Evolutionary conservation across 2,888 invertebrate genomes (phyloP).

Genomic region (Pyrochroa serraticornis): DNA sequence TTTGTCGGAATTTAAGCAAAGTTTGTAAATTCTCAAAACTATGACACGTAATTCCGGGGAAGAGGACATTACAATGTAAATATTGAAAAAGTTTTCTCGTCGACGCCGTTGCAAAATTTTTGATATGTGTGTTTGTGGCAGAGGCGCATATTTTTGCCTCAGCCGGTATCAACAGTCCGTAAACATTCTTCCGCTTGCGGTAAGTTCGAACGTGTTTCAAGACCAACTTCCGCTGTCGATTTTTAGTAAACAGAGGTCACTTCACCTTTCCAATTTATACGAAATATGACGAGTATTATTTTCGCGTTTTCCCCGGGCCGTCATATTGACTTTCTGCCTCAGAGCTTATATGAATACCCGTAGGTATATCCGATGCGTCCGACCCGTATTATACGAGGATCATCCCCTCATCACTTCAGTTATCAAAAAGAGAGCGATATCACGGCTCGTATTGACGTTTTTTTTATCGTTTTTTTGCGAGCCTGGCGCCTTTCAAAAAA

Average conservation of each 20-base stretch:
- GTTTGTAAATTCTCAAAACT: conserved; percentile 10
- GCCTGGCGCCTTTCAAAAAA: neutral
- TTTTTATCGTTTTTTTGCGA: conserved; percentile 1
- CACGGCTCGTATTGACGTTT: conserved; percentile 6
- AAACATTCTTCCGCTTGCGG: too few species aligned
- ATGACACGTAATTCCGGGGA: conserved; percentile 14
- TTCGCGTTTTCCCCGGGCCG: neutral
- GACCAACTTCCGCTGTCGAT: too few species aligned
- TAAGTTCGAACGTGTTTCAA: too few species aligned
- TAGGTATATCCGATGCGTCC: conserved; percentile 10
- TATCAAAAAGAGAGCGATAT: conserved; percentile 10
- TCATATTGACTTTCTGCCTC: neutral
- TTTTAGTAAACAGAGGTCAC: too few species aligned
- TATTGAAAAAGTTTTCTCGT: conserved; percentile 25
- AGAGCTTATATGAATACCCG: neutral
- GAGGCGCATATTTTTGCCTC: neutral
- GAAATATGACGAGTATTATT: neutral
- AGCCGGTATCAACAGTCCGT: too few species aligned
- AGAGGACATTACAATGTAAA: conserved; percentile 20
- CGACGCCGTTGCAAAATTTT: neutral
- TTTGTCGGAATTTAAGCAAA: conserved; percentile 12
- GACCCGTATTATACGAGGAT: conserved; percentile 17
- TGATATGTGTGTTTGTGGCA: neutral
- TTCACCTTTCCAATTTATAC: neutral
- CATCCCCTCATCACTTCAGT: conserved; percentile 14